A percentile compares a stretch with the other conserved stretches of the same genome.
Conservation (phyloP, 1,140 invertebrate genomes). For the Megalonaias nervosa region DNA sequence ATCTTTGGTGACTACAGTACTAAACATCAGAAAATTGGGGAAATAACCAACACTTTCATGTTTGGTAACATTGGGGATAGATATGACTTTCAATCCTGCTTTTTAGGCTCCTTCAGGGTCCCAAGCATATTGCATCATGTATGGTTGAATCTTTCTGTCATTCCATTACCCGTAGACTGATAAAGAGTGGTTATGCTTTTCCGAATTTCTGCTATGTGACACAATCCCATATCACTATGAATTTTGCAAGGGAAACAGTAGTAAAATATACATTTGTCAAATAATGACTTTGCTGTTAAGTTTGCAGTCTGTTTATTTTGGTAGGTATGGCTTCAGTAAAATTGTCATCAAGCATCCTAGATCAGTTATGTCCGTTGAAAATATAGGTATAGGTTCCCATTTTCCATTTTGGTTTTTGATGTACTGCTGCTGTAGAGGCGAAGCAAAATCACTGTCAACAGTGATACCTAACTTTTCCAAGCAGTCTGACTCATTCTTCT, state of each 20-base stretch:
- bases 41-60: constrained; percentile 14
- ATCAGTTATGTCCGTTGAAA: constrained; percentile 28
- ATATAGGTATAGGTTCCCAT: constrained; percentile 14
- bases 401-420: background rate
- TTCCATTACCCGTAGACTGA: constrained; percentile 8
- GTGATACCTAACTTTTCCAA: constrained; percentile 3
- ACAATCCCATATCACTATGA: constrained; percentile 4
- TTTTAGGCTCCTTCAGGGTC: background rate
- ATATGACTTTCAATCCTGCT: background rate
- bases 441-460: background rate
- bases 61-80: constrained; percentile 16
- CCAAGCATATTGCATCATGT: background rate
- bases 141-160: background rate
- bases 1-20: constrained; percentile 2
- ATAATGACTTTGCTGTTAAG: constrained; percentile 7
- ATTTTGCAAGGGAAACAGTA: background rate
- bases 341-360: constrained; percentile 26
- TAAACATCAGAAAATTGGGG: constrained; percentile 8
- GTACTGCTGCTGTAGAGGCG: constrained; percentile 1
- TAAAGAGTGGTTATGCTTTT: constrained; percentile 9
- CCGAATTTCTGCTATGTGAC: background rate
- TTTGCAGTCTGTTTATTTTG: constrained; percentile 31
- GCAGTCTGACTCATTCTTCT: background rate
- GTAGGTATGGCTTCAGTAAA: constrained; percentile 20
- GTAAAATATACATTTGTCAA: too few relatives aligned